A percentile compares a stretch with the other conserved stretches of the same genome.
phyloP scores from a whole-genome alignment of 2,888 invertebrate genomes.

The Eugnorisma glareosa region DNA sequence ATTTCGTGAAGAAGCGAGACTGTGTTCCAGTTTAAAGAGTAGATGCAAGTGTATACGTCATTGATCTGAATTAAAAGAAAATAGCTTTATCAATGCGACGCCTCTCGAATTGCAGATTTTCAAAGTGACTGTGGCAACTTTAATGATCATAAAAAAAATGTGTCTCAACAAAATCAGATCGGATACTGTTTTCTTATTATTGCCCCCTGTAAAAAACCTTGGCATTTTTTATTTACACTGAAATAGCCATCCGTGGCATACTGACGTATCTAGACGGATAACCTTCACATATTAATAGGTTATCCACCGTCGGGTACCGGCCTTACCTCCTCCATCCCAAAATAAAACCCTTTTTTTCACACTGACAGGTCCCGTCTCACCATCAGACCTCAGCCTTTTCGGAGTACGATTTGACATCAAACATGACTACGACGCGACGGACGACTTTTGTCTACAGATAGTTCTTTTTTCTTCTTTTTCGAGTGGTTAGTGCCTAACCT shows the following conservation, averaged over 20 bases:
- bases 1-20: background rate
- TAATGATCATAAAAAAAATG: background rate
- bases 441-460: constrained; percentile 4
- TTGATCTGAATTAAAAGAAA: background rate
- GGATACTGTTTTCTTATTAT: background rate
- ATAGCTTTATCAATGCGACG: background rate
- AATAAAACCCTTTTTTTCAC: constrained; percentile 13
- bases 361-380: background rate
- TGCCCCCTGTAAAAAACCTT: background rate
- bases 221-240: background rate
- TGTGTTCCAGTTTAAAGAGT: background rate
- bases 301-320: background rate
- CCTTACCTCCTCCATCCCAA: background rate
- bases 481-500: no score
- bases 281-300: background rate
- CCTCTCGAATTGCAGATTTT: background rate
- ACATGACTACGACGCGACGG: no score
- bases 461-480: background rate
- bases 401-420: background rate
- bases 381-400: background rate
- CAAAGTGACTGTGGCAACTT: background rate
- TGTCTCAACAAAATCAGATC: background rate
- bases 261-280: background rate
- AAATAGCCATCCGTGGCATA: background rate
- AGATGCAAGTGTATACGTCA: background rate